Percentiles rank a stretch among this genome's conserved stretches.
Conservation (phyloP, 2,888 invertebrate genomes). For the Phortica magna region DNA sequence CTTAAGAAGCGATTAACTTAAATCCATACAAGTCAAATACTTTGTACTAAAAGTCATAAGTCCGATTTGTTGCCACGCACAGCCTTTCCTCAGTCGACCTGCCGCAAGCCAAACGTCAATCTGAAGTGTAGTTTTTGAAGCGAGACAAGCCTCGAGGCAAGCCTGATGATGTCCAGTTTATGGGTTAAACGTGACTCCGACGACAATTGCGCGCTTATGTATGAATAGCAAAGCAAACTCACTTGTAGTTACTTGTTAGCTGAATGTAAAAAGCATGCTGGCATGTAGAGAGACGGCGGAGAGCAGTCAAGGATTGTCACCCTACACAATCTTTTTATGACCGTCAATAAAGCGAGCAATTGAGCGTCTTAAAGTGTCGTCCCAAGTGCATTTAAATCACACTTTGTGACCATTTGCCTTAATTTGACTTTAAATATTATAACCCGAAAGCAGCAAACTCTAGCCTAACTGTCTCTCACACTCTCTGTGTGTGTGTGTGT, state of each 20-base stretch:
- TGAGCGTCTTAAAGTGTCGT: conserved; percentile 72
- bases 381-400: conserved; percentile 74
- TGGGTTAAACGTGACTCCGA: conserved; percentile 72
- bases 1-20: not conserved
- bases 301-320: conserved; percentile 29
- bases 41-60: not conserved
- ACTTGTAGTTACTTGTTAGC: not conserved
- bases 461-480: not conserved
- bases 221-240: not conserved
- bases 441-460: not conserved
- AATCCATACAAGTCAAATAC: not conserved
- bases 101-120: not conserved
- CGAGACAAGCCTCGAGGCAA: conserved; percentile 37
- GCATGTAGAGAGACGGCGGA: too few relatives aligned
- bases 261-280: not conserved
- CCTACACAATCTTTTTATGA: conserved; percentile 59
- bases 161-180: conserved; percentile 67
- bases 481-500: too few relatives aligned
- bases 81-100: not conserved
- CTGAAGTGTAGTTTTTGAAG: not conserved
- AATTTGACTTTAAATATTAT: conserved; percentile 74
- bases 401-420: conserved; percentile 73
- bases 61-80: not conserved
- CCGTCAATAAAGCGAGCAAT: conserved; percentile 71
- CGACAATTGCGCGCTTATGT: conserved; percentile 69